Conservation (phyloP, 2,888 invertebrate genomes). For the Nomada fucata region DNA sequence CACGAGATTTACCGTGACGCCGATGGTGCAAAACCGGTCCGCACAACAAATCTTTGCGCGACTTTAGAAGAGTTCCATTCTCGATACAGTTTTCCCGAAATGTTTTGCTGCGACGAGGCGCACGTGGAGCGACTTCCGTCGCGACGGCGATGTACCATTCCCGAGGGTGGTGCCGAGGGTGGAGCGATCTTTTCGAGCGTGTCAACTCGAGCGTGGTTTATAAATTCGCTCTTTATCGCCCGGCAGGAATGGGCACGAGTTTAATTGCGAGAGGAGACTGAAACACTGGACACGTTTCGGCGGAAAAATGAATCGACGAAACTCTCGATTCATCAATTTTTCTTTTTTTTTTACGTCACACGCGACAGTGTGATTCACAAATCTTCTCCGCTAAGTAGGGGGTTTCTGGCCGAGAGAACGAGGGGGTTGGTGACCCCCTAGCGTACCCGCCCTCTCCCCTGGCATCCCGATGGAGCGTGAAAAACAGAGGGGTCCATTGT, state of each 20-base stretch:
- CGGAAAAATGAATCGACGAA: background rate
- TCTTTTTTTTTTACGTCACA: slow-evolving; percentile 49
- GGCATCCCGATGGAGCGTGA: slow-evolving; percentile 70
- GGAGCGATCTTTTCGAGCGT: too few species aligned
- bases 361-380: slow-evolving; percentile 63
- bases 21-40: slow-evolving; percentile 77
- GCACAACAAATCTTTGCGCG: slow-evolving; percentile 38
- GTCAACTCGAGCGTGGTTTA: too few species aligned
- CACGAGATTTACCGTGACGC: slow-evolving; percentile 81
- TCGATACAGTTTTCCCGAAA: background rate
- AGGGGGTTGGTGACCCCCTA: slow-evolving; percentile 53
- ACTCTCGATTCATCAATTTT: slow-evolving; percentile 55
- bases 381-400: slow-evolving; percentile 67
- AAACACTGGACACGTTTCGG: too few species aligned
- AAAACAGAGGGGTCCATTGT: slow-evolving; percentile 77
- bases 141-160: too few species aligned
- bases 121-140: too few species aligned
- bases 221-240: too few species aligned
- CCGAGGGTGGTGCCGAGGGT: too few species aligned
- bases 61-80: slow-evolving; percentile 29
- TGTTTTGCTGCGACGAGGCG: background rate
- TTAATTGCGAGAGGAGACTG: too few species aligned
- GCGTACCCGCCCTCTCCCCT: slow-evolving; percentile 25
- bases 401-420: slow-evolving; percentile 41
- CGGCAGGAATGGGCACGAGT: too few species aligned